Evolutionary conservation across 2,797 vertebrate species (phyloP), one percentile per base, ranked within the genome.

Genomic region (Alcedo atthis): DNA sequence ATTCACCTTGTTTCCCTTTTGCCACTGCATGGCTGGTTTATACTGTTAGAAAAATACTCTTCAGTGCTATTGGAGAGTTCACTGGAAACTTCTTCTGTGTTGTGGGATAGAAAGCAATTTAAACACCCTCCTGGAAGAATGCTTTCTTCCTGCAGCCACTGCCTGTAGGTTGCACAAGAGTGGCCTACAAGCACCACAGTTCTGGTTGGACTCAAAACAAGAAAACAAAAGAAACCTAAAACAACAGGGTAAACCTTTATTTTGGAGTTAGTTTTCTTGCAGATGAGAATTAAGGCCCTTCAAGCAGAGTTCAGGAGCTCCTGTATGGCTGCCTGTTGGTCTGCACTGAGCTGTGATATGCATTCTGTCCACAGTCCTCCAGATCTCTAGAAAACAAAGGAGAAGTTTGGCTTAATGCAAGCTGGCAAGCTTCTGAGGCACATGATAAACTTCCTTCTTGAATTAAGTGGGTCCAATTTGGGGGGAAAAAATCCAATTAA

Each of bases 311-410:
- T 99, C 96, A 99, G 98, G 93, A 99, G 99, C 96, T 99, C 98
- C 97, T 99, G 99, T 94, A 99, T 98, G 96, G 99, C 99, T 96
- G 99, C 99, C 98, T 99, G 98, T 97, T 99, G 99, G 45, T 98
- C 98, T 91, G 99, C 98, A 90, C 98, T 99, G 95, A 99, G 98
- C 10, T 98, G 98, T 15, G 98, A 98, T 91, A 99, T 98, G 96
- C 99, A 99, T 97, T 99, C 98, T 53, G 99, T 98, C 99, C 99
- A 99, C 95, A 99, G 93, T 91, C 98, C 98, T 96, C 98, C 99
- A 4, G 99, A 99, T 55, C 98, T 98, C 99, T 99, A 93, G 13
- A 75, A 81, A 81, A 93, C 75, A 87, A 94, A 85, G 3, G 28
- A 96, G 26, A 95, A 89, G 55, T 20, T 20, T n/a, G 58, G 61